Evolutionary conservation across 2,888 invertebrate species (phyloP).

Genomic region (Eumerus sabulonum): DNA sequence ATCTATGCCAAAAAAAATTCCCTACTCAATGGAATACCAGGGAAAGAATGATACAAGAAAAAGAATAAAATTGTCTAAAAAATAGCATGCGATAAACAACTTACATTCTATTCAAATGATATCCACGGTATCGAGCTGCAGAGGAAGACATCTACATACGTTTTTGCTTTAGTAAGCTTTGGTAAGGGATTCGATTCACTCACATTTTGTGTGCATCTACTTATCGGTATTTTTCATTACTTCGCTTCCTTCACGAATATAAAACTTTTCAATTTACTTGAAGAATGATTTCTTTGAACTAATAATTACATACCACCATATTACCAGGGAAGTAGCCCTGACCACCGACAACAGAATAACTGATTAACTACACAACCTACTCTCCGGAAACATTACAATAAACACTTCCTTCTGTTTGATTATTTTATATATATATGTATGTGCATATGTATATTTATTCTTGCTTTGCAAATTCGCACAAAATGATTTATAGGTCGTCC

Average conservation of each 20-base stretch:
- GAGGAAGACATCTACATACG: slow-evolving; percentile 13
- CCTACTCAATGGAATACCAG: slow-evolving; percentile 24
- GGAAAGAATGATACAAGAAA: too few species aligned
- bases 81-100: slow-evolving; percentile 31
- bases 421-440: slow-evolving; percentile 31
- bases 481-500: background rate
- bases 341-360: slow-evolving; percentile 50
- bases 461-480: background rate
- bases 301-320: slow-evolving; percentile 14
- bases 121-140: slow-evolving; percentile 41
- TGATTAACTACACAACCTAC: slow-evolving; percentile 27
- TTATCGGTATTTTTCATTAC: background rate
- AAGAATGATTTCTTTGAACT: slow-evolving; percentile 26
- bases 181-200: slow-evolving; percentile 8
- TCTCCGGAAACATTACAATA: slow-evolving; percentile 46
- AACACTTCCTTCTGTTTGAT: slow-evolving; percentile 30
- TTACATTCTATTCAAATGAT: slow-evolving; percentile 66
- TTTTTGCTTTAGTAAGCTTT: background rate
- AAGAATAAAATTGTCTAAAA: too few species aligned
- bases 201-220: slow-evolving; percentile 2
- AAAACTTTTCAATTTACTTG: slow-evolving; percentile 40
- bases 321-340: slow-evolving; percentile 42
- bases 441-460: slow-evolving; percentile 11
- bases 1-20: slow-evolving; percentile 28
- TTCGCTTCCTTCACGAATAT: background rate